phyloP scores from a whole-genome alignment of 2,888 invertebrate genomes.

The Resseliella maxima region DNA sequence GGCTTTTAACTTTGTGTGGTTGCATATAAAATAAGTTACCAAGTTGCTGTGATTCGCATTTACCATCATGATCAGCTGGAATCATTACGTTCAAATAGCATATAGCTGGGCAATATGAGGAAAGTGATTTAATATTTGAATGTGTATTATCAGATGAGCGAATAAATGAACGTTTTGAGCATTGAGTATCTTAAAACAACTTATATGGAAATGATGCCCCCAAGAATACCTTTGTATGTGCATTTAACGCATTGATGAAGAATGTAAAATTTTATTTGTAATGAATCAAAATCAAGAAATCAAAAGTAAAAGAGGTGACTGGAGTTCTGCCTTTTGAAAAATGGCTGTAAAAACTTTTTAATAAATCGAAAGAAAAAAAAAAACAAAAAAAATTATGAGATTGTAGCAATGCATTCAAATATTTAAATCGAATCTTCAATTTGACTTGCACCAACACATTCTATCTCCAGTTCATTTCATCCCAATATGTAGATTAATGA shows the following conservation, averaged over 20 bases:
- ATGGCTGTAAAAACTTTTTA: slow-evolving; percentile 30
- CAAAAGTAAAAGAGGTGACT: not conserved
- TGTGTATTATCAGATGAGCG: slow-evolving; percentile 22
- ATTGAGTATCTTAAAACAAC: not conserved
- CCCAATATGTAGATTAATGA: not conserved
- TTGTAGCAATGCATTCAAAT: not conserved
- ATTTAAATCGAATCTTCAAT: slow-evolving; percentile 24
- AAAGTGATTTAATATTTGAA: slow-evolving; percentile 39
- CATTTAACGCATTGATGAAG: not conserved
- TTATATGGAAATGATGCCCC: slow-evolving; percentile 44
- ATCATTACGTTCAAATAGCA: not conserved
- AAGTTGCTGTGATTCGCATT: not conserved
- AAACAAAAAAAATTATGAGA: not conserved
- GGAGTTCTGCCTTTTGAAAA: not conserved
- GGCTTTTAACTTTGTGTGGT: not conserved
- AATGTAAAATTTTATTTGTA: slow-evolving; percentile 43
- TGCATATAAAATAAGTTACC: slow-evolving; percentile 40
- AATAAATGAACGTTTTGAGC: not conserved
- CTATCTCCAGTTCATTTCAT: not conserved
- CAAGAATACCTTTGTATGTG: not conserved
- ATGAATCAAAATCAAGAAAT: slow-evolving; percentile 48
- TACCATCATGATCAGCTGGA: not conserved
- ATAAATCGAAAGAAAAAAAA: too few relatives aligned
- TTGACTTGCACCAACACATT: not conserved
- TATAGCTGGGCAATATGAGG: not conserved